Base-by-base conservation (phyloP, 37 sponge, comb jelly and placozoan species). In the Chondrosia reniformis region DNA sequence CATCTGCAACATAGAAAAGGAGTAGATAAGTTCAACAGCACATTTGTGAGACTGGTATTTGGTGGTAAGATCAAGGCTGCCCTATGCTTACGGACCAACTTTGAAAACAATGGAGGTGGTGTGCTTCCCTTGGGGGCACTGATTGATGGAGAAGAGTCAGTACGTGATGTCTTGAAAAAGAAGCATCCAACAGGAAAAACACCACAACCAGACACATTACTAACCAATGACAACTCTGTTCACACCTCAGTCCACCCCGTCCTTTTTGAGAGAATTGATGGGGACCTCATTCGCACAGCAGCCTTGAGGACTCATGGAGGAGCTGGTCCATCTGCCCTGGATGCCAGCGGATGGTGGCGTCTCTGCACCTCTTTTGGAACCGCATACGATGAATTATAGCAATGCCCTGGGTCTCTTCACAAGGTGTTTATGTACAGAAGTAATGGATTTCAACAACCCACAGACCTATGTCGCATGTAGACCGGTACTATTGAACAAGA, bases 201-300 rank as follows among this genome's bases (percentile, higher is more conserved):
- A 49, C 52, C 52, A 49, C 52, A 19, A 15, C 15, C 52, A 19
- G 52, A 49, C 15, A 15, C 15, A 19, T 49, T 49, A 49, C 52
- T 49, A 15, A 49, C 52, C 10, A 49, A 49, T 49, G 52, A 49
- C 52, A 15, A 49, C 52, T 49, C 52, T 19, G 52, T 19, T 49
- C 15, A 49, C 52, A 49, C 52, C 52, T 49, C 15, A 49, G 10
- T 49, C 52, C 73, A 81, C 25, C 43, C 43, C 19, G 55, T 58
- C 1, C 2, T 81, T 7, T 81, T 72, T 72, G 74, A 81, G 2
- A 8, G 54, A 0, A 12, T 81, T 4, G 44, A 81, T 55, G 56
- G 39, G 3, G 2, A 30, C 28, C 45, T 34, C 59, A 72, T 81
- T 10, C 38, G 59, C 13, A 38, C 37, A 22, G 74, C 56, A 22